Evolutionary conservation across 1,140 invertebrate species (phyloP).

Genomic region (Drosophila arizonae): DNA sequence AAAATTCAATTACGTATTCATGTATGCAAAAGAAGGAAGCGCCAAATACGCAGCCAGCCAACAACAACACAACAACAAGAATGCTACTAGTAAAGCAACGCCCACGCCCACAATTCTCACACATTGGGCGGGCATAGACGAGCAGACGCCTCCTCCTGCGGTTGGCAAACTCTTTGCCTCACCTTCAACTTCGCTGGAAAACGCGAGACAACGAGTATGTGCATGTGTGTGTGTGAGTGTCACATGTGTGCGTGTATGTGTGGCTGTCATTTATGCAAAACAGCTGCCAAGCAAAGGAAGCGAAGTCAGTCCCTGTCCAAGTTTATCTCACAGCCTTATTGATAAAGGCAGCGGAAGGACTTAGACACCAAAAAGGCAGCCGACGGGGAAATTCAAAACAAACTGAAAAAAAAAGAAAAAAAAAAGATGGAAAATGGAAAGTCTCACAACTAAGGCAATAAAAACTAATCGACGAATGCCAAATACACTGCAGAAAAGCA

Average conservation of each 20-base stretch:
- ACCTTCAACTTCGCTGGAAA: constrained; percentile 7
- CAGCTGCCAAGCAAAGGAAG: constrained; percentile 75
- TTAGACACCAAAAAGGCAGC: constrained; percentile 64
- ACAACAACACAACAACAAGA: constrained; percentile 5
- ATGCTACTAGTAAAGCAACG: constrained; percentile 9
- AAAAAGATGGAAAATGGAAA: constrained; percentile 48
- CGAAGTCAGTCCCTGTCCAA: constrained; percentile 46
- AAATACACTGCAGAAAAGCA: neutral
- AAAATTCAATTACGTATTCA: constrained; percentile 79
- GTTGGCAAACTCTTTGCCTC: constrained; percentile 36
- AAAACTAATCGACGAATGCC: neutral
- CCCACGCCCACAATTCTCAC: constrained; percentile 46
- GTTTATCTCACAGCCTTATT: constrained; percentile 74
- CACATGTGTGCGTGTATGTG: constrained; percentile 24
- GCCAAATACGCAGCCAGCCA: constrained; percentile 65
- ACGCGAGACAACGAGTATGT: constrained; percentile 46
- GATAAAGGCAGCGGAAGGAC: constrained; percentile 75
- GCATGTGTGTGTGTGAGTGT: constrained; percentile 12
- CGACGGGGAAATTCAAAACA: constrained; percentile 38
- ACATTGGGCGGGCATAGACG: constrained; percentile 44
- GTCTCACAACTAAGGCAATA: constrained; percentile 20
- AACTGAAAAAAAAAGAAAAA: constrained; percentile 18
- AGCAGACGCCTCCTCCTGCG: constrained; percentile 30
- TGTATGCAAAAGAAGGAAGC: constrained; percentile 75
- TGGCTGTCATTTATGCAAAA: constrained; percentile 72